phyloP scores from a whole-genome alignment of 2,888 invertebrate species.

The Erannis defoliaria region DNA sequence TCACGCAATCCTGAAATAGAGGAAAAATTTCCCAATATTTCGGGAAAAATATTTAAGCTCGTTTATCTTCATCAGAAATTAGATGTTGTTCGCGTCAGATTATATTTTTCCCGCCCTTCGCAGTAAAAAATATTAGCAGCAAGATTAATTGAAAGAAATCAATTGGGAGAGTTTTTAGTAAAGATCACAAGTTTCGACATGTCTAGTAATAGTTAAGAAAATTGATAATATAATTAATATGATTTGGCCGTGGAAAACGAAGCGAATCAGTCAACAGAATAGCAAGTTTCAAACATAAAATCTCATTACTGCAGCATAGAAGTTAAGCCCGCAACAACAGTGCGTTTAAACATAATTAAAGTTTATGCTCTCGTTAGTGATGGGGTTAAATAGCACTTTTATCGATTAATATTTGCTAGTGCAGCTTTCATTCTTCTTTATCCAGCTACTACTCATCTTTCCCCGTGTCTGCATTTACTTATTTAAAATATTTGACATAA shows the following conservation, averaged over 20 bases:
- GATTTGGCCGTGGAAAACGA: neutral
- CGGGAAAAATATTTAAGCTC: conserved; percentile 32
- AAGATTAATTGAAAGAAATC: conserved; percentile 30
- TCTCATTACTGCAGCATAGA: conserved; percentile 40
- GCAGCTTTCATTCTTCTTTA: neutral
- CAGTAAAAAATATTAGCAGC: conserved; percentile 31
- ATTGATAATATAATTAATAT: neutral
- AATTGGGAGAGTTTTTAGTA: conserved; percentile 13
- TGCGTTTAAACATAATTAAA: conserved; percentile 62
- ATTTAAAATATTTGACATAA: too few relatives aligned
- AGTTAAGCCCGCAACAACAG: conserved; percentile 49
- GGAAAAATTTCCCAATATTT: conserved; percentile 28
- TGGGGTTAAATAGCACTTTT: neutral
- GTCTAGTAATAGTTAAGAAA: neutral
- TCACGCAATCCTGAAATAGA: conserved; percentile 19
- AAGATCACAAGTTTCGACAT: neutral
- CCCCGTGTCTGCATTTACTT: too few relatives aligned
- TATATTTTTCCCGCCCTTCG: conserved; percentile 27
- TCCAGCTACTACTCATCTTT: neutral
- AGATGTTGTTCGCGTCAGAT: conserved; percentile 35
- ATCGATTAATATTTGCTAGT: neutral
- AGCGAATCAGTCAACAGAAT: conserved; percentile 11
- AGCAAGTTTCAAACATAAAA: conserved; percentile 37
- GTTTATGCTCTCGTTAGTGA: conserved; percentile 48
- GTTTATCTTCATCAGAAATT: conserved; percentile 43